phyloP scores from a whole-genome alignment of 2,113 vertebrate species.

The Odocoileus virginianus region DNA sequence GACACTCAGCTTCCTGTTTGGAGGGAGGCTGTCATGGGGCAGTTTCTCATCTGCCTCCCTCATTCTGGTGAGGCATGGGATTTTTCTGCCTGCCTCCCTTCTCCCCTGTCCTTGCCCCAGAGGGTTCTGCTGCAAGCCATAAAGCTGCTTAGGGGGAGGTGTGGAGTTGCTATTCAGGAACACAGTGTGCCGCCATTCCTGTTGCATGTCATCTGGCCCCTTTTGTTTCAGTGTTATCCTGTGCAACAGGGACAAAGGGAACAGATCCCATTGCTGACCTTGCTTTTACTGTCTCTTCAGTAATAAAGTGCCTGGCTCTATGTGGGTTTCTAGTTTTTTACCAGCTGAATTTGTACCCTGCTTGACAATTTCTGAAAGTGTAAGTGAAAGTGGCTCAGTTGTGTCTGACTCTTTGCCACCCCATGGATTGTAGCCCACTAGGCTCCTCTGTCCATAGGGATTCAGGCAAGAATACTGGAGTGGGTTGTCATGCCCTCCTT shows the following conservation, averaged over 20 bases:
- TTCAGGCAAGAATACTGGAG: neutral
- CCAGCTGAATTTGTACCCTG: neutral
- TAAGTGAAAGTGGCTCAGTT: neutral
- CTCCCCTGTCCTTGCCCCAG: neutral
- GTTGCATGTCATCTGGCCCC: neutral
- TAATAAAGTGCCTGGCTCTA: neutral
- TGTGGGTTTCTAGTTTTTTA: neutral
- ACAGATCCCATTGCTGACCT: neutral
- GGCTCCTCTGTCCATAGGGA: neutral
- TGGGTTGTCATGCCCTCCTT: neutral
- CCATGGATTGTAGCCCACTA: neutral
- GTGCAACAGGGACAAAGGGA: neutral
- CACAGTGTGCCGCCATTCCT: neutral
- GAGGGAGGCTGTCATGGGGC: neutral
- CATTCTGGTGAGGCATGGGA: neutral
- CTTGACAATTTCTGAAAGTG: neutral
- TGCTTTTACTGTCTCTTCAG: slow-evolving; percentile 4
- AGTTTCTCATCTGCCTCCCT: neutral
- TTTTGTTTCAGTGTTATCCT: neutral
- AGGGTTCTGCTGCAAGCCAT: neutral
- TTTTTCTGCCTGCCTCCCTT: neutral
- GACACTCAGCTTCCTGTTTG: neutral
- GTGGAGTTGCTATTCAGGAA: neutral
- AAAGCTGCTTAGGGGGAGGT: neutral
- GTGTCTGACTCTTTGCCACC: neutral